phyloP scores from a whole-genome alignment of 2,888 invertebrate genomes.

The Mayetiola destructor region DNA sequence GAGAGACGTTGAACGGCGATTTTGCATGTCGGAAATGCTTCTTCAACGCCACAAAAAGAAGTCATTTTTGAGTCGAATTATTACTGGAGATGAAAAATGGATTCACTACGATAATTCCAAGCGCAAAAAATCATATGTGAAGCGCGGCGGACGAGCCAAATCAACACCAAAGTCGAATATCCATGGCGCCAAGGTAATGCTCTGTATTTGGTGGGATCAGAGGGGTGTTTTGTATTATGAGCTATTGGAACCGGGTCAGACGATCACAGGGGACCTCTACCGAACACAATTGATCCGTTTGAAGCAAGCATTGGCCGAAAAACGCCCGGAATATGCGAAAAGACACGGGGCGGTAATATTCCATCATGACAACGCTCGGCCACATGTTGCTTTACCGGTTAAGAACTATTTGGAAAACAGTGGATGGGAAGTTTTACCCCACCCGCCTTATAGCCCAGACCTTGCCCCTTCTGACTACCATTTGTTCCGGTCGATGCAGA shows the following conservation, averaged over 20 bases:
- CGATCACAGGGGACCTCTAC: no score
- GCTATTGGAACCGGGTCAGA: no score
- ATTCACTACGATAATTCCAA: no score
- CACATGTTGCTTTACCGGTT: not conserved
- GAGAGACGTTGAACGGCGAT: not conserved
- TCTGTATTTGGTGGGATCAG: no score
- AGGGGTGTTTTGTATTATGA: no score
- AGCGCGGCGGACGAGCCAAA: no score
- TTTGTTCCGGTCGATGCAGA: no score
- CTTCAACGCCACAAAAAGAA: not conserved
- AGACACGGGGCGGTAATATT: constrained; percentile 9
- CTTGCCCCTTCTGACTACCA: no score
- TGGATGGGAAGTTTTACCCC: no score
- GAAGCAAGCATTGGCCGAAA: constrained; percentile 12
- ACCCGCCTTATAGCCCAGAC: no score
- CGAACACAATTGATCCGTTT: constrained; percentile 11
- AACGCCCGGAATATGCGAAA: constrained; percentile 9
- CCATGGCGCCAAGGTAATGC: no score
- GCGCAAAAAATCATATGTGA: not conserved
- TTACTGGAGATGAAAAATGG: not conserved
- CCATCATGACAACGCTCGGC: constrained; percentile 5
- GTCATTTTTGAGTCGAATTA: not conserved
- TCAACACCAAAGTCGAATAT: no score
- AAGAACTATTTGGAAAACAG: not conserved
- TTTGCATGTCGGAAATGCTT: not conserved